A percentile compares a stretch with the other conserved stretches of the same genome.
phyloP scores from a whole-genome alignment of 2,113 vertebrate species.

The Melierax canorus region DNA sequence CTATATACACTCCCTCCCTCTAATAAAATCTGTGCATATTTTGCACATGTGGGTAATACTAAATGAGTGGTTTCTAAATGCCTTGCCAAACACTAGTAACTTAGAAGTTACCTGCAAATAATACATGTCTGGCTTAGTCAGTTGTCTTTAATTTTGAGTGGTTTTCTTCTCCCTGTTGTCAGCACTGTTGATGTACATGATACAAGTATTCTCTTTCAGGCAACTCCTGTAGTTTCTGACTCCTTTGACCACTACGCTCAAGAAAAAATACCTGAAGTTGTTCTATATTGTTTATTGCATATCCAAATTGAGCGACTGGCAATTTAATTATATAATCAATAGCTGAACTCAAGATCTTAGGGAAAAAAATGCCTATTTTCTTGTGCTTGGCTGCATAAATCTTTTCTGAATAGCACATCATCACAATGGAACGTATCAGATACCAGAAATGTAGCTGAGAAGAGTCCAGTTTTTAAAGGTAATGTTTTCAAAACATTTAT shows the following conservation, averaged over 20 bases:
- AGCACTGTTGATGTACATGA: fast-evolving
- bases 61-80: background rate
- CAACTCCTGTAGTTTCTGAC: background rate
- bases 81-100: background rate
- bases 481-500: background rate
- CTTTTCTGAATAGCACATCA: background rate
- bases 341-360: background rate
- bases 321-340: background rate
- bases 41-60: background rate
- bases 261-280: background rate
- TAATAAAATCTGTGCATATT: background rate
- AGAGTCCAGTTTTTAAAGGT: background rate
- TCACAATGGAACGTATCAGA: background rate
- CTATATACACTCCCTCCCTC: background rate
- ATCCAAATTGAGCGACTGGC: background rate
- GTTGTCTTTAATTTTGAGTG: background rate
- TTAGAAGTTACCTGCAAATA: background rate
- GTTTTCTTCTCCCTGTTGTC: background rate
- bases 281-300: background rate
- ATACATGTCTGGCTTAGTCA: background rate
- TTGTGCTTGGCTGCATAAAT: background rate
- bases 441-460: background rate
- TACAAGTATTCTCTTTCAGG: background rate
- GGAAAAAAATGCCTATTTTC: background rate
- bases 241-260: background rate